Base-by-base conservation (phyloP, 1,140 invertebrate genomes). In the Caenorhabditis inopinata region DNA sequence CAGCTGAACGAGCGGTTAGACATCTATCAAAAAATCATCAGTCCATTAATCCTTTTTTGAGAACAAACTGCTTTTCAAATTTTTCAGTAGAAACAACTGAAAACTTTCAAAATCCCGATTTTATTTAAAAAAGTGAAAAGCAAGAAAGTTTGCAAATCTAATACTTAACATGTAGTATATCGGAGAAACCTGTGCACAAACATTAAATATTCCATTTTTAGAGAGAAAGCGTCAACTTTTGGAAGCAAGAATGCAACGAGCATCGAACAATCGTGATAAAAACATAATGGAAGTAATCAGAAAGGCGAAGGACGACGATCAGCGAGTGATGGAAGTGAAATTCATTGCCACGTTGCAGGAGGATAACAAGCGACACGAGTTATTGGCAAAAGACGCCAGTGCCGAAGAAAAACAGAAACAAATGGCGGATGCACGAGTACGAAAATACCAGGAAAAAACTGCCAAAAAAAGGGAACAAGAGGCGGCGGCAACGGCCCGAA, bases 241-340 rank as follows among this genome's bases (percentile, higher is more conserved):
- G 2, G 62, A 74, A 58, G 58, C 21, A 0, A 29, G 73, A 46
- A 79, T 79, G 78, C 51, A 79, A 27, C 38, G 48, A 35, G 85
- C 85, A 0, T 73, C 73, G 2, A 82, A 85, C 16, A 86, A 86
- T 25, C 83, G 85, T 4, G 85, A 86, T 47, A 82, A 79, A n/a
- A 86, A 86, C 49, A 73, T 86, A 6, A 82, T 74, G 32, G 85
- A 86, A 32, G 84, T 86, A 18, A 78, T 86, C 5, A 76, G 78
- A 29, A 47, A 51, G 11, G 82, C 84, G 14, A 82, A 83, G 42
- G 85, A 86, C 14, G 85, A 86, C n/a, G 82, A 86, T n/a, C 53
- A 73, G 23, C 82, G 76, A 73, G 81, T 84, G 14, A 74, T 85
- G 46, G 85, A 85, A 38, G 79, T 82, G 7, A 77, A 82, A 27